Evolutionary conservation across 2,888 invertebrate genomes (phyloP), one percentile per base, ranked within the genome.

Genomic region (Synanthedon formicaeformis): DNA sequence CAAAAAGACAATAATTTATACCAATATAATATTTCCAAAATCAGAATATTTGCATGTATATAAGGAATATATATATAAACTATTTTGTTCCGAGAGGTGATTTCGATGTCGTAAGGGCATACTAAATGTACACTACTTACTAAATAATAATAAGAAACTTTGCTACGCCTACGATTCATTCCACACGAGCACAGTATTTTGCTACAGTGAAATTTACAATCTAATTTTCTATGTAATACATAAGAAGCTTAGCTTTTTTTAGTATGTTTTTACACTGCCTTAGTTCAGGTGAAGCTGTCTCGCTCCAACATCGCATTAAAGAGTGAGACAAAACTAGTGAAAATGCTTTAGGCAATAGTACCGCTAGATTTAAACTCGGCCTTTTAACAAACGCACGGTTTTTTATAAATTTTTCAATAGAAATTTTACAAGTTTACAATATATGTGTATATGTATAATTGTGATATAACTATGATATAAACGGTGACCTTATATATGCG

Each of bases 101-200:
- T 34, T 34, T 34, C 10, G 34, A 34, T 34, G 34, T 34, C 34
- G 34, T 34, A 34, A 34, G 8, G 10, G 8, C 34, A 34, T 10
- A 16, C 16, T 1, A n/a, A n/a, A n/a, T n/a, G 2, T 3, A 34
- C 5, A 34, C 27, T 6, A 34, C 10, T 1, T 6, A 34, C 10
- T 5, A 23, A 23, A 23, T 23, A 34, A 0, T 34, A 6, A 34
- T 10, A 34, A 12, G 34, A 18, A 12, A 50, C 23, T 75, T 82
- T 81, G 70, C 75, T 82, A 81, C 75, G 67, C 83, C 80, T 75
- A 66, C 59, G 59, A 67, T 81, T 79, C 73, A 79, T 78, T 83
- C 83, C 81, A 81, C 71, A 69, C 72, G 68, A 75, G 68, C 62
- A 61, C 69, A 73, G 70, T 82, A 84, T 85, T 85, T 85, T 85